Percentiles rank a stretch among this genome's conserved stretches.
Conservation (phyloP, 2,888 invertebrate species). For the Erebia palarica region DNA sequence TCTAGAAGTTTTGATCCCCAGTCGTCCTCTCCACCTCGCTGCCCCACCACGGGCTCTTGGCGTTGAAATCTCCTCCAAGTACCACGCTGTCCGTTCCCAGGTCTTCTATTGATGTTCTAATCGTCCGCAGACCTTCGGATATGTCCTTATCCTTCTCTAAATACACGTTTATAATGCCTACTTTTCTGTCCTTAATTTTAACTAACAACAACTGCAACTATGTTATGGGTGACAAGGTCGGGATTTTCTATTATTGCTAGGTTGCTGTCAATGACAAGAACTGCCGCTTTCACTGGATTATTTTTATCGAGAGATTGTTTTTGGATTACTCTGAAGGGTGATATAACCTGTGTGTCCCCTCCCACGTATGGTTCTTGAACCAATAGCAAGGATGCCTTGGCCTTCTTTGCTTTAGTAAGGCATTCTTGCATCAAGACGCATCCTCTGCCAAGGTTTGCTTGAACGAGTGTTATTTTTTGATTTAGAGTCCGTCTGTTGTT, state of each 20-base stretch:
- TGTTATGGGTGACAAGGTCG: not conserved
- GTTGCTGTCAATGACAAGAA: not conserved
- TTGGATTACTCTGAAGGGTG: not conserved
- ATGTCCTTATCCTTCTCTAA: not conserved
- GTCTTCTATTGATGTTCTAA: not conserved
- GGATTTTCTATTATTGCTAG: not conserved
- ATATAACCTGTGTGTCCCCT: not conserved
- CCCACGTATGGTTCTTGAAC: conserved; percentile 16
- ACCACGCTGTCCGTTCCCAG: not conserved
- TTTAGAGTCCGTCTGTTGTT: too few species aligned
- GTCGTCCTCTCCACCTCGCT: conserved; percentile 9
- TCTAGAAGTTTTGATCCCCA: not conserved
- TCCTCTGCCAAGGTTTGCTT: too few species aligned
- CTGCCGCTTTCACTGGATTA: not conserved
- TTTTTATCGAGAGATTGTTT: not conserved
- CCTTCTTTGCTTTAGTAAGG: too few species aligned
- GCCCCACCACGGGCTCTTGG: conserved; percentile 29
- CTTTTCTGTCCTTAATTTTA: not conserved
- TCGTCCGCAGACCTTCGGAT: not conserved
- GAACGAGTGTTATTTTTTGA: too few species aligned
- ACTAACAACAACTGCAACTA: not conserved
- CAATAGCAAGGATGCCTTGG: not conserved
- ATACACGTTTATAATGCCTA: conserved; percentile 8
- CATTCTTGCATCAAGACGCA: too few species aligned
- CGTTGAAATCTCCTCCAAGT: conserved; percentile 19